Conservation (phyloP, 1,140 invertebrate genomes). For the Mercenaria mercenaria region DNA sequence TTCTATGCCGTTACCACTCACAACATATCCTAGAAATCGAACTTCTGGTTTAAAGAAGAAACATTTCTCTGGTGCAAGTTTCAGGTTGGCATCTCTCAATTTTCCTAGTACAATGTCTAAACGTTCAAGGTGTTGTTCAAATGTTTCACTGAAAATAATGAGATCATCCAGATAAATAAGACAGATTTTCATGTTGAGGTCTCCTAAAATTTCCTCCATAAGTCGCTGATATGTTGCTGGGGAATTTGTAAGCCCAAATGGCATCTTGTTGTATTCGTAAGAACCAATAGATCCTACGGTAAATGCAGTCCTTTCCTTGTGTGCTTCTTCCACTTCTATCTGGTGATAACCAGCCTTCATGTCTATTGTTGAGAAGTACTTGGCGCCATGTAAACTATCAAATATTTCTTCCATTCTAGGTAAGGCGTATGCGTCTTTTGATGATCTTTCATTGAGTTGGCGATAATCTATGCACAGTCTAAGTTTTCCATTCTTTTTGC, state of each 20-base stretch:
- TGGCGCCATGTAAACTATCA: slow-evolving; percentile 80
- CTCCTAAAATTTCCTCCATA: slow-evolving; percentile 76
- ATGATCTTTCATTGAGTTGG: neutral
- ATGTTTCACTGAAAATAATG: slow-evolving; percentile 55
- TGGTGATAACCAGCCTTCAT: slow-evolving; percentile 81
- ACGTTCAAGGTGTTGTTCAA: slow-evolving; percentile 44
- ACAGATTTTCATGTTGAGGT: slow-evolving; percentile 61
- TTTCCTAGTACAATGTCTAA: slow-evolving; percentile 59
- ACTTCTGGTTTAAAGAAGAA: too few species aligned
- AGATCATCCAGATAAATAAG: slow-evolving; percentile 72
- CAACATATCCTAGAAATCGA: too few species aligned
- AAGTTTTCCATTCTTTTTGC: slow-evolving; percentile 64
- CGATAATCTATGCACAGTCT: neutral
- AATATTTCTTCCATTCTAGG: too few species aligned
- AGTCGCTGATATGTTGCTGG: slow-evolving; percentile 69
- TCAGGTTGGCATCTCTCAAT: too few species aligned
- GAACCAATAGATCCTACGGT: slow-evolving; percentile 50
- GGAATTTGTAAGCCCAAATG: too few species aligned
- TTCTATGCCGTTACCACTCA: too few species aligned
- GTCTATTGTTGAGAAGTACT: slow-evolving; percentile 86
- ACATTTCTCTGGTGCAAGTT: too few species aligned
- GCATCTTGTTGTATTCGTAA: slow-evolving; percentile 65
- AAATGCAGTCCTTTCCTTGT: slow-evolving; percentile 82
- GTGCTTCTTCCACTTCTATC: slow-evolving; percentile 75
- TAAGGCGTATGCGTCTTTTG: slow-evolving; percentile 83